phyloP scores from a whole-genome alignment of 2,888 invertebrate genomes.

The Conops quadrifasciatus region DNA sequence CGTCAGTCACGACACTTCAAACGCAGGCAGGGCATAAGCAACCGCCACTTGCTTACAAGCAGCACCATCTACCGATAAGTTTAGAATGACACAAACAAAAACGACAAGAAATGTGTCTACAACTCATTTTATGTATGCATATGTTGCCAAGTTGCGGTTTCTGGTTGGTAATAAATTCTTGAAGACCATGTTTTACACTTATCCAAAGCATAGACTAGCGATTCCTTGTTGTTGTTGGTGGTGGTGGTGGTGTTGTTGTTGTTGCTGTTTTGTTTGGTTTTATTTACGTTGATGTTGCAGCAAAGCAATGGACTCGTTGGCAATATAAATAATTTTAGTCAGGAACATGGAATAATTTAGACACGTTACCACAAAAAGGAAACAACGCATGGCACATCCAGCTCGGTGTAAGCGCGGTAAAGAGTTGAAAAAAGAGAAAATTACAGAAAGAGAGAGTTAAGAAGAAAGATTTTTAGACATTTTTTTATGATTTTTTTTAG shows the following conservation, averaged over 20 bases:
- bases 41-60: background rate
- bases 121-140: conserved; percentile 26
- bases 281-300: background rate
- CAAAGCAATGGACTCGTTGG: background rate
- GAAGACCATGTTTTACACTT: conserved; percentile 22
- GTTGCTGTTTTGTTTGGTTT: background rate
- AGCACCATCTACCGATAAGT: background rate
- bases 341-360: conserved; percentile 17
- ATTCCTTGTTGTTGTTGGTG: background rate
- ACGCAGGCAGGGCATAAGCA: background rate
- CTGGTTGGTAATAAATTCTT: conserved; percentile 28
- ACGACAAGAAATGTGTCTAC: background rate
- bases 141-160: conserved; percentile 20
- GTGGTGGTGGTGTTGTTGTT: conserved; percentile 6
- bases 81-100: conserved; percentile 2
- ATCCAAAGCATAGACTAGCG: background rate
- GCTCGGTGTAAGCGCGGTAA: too few species aligned
- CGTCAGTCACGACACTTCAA: background rate
- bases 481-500: too few species aligned
- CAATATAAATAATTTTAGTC: conserved; percentile 19
- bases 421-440: too few species aligned
- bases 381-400: background rate
- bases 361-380: background rate
- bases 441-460: too few species aligned
- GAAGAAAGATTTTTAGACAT: too few species aligned